phyloP scores from a whole-genome alignment of 1,140 invertebrate genomes.

The Sarcophaga bullata region DNA sequence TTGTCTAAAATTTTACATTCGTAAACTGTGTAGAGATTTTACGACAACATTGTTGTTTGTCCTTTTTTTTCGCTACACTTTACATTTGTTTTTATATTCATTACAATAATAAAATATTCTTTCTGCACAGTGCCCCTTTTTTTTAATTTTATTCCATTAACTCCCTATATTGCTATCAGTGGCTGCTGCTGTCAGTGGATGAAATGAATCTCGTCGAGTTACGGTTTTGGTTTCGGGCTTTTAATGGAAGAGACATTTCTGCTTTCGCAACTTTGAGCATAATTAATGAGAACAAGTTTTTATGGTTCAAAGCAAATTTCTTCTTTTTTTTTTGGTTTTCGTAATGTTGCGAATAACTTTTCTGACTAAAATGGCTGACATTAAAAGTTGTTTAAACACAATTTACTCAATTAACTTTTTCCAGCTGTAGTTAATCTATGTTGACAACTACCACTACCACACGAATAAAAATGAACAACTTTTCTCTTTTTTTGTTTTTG shows the following conservation, averaged over 20 bases:
- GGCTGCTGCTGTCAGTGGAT: no score
- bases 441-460: conserved; percentile 26
- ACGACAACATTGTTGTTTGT: no score
- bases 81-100: no score
- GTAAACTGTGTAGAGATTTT: no score
- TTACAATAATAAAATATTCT: no score
- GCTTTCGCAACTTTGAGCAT: conserved; percentile 34
- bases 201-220: no score
- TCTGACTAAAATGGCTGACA: conserved; percentile 38
- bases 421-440: conserved; percentile 44
- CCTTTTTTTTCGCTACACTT: no score
- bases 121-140: no score
- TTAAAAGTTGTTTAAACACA: conserved; percentile 44
- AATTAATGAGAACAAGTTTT: conserved; percentile 41
- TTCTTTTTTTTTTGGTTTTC: neutral
- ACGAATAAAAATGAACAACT: neutral
- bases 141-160: no score
- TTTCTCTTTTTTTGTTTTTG: no score
- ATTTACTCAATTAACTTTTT: conserved; percentile 44
- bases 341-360: conserved; percentile 25
- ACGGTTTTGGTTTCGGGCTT: neutral
- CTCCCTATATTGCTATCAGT: no score
- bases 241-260: conserved; percentile 6
- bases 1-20: no score
- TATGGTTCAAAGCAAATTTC: conserved; percentile 18